Percentiles rank a stretch among this genome's conserved stretches.
Conservation (phyloP, 2,113 vertebrate species). For the Rhynchomys soricoides region DNA sequence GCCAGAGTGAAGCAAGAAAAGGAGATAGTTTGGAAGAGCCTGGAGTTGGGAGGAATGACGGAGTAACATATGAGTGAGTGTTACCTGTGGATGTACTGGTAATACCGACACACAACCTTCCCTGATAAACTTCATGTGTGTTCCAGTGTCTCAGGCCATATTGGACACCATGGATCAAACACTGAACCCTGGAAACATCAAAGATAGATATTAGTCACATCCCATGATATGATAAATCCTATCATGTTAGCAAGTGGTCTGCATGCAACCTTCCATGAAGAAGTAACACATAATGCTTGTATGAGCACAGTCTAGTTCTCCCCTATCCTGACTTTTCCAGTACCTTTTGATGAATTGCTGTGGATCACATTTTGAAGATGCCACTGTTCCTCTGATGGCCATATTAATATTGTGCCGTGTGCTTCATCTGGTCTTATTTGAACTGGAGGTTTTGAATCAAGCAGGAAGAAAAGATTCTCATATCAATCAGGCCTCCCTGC, state of each 20-base stretch:
- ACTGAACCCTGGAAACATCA: not conserved
- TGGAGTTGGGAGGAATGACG: not conserved
- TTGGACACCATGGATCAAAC: not conserved
- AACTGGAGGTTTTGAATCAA: slow-evolving; percentile 58
- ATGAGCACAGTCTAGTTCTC: not conserved
- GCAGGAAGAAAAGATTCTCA: not conserved
- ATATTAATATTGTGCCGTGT: slow-evolving; percentile 54
- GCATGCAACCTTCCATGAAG: not conserved
- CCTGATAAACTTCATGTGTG: not conserved
- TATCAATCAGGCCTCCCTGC: not conserved
- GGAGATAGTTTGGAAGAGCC: not conserved
- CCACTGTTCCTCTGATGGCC: not conserved
- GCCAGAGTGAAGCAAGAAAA: not conserved
- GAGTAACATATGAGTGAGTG: not conserved
- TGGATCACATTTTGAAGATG: slow-evolving; percentile 57
- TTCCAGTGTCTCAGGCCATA: not conserved
- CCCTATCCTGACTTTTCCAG: not conserved
- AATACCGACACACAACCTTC: not conserved
- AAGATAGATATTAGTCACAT: not conserved
- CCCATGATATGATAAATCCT: not conserved
- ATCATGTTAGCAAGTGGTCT: not conserved
- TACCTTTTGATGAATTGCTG: slow-evolving; percentile 62
- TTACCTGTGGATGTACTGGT: not conserved
- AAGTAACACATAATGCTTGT: not conserved
- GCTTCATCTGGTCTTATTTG: slow-evolving; percentile 48